Evolutionary conservation across 92 coral and sea anemone species (phyloP).

Genomic region (Zoanthus sociatus): DNA sequence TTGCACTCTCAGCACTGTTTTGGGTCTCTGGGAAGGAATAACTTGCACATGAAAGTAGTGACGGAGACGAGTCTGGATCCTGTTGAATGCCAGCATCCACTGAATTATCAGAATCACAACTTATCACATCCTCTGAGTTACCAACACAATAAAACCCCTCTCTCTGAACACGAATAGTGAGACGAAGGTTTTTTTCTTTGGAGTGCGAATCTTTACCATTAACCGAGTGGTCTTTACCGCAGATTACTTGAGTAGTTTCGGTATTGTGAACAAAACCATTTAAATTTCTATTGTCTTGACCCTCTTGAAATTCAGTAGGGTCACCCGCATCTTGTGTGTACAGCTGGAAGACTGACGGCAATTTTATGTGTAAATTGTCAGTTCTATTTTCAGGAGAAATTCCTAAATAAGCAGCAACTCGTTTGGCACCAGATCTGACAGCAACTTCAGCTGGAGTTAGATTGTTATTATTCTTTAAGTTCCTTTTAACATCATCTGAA

Average conservation of each 20-base stretch:
- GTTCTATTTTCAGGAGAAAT: not conserved
- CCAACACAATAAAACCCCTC: not conserved
- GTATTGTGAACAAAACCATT: not conserved
- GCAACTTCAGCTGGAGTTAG: constrained; percentile 37
- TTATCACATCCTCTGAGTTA: not conserved
- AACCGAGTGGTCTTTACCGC: not conserved
- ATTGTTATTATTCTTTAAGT: constrained; percentile 1
- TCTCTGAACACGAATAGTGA: not conserved
- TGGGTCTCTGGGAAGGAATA: not conserved
- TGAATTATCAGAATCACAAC: not conserved
- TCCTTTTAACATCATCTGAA: constrained; percentile 32
- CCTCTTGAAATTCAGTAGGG: not conserved
- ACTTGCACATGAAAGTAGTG: constrained; percentile 1
- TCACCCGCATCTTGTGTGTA: constrained; percentile 33
- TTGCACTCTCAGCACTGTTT: not conserved
- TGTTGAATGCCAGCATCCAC: not conserved
- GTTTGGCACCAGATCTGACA: constrained; percentile 31
- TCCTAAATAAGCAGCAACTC: constrained; percentile 8
- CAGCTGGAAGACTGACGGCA: constrained; percentile 36
- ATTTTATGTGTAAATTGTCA: constrained; percentile 22
- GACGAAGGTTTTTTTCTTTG: constrained; percentile 11
- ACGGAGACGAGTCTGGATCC: constrained; percentile 31
- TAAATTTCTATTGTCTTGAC: not conserved
- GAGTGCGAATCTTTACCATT: not conserved
- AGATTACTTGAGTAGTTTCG: not conserved